These are phyloP conservation scores for Raja brachyura DNA, from an alignment of 2,113 vertebrate species.

Conservation along the genomic window DNA sequence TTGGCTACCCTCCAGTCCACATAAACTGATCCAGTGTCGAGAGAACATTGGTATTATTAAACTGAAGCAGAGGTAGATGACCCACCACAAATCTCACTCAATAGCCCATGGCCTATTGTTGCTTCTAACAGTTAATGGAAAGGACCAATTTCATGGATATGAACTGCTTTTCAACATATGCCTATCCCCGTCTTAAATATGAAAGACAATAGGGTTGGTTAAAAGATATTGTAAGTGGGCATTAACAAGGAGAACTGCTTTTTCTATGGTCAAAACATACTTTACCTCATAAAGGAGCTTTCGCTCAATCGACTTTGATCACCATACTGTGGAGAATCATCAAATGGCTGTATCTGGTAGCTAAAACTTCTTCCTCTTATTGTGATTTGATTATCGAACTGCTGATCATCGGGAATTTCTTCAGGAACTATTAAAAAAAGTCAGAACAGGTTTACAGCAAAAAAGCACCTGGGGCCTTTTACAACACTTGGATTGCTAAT, in stretches of 20 bases:
- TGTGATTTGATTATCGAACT: not conserved
- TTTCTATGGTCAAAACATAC: not conserved
- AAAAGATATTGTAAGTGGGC: not conserved
- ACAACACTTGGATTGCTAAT: not conserved
- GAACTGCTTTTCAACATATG: not conserved
- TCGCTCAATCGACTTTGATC: not conserved
- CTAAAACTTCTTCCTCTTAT: constrained; percentile 8
- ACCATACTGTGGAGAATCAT: not conserved
- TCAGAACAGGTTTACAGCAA: not conserved
- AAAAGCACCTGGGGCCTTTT: not conserved
- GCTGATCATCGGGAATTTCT: not conserved
- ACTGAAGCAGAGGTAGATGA: too few species aligned
- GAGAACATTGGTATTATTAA: too few species aligned
- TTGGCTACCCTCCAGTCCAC: too few species aligned
- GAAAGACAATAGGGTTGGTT: not conserved
- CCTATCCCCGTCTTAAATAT: too few species aligned
- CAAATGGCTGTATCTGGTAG: not conserved
- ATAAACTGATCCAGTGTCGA: too few species aligned
- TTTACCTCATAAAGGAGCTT: not conserved
- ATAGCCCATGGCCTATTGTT: too few species aligned
- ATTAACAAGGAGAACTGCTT: not conserved
- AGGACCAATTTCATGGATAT: not conserved
- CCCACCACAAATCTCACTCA: too few species aligned
- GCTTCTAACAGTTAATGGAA: not conserved
- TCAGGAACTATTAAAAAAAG: not conserved